Percentiles rank a stretch among this genome's conserved stretches.
phyloP scores from a whole-genome alignment of 1,140 invertebrate species.

The Proales similis region DNA sequence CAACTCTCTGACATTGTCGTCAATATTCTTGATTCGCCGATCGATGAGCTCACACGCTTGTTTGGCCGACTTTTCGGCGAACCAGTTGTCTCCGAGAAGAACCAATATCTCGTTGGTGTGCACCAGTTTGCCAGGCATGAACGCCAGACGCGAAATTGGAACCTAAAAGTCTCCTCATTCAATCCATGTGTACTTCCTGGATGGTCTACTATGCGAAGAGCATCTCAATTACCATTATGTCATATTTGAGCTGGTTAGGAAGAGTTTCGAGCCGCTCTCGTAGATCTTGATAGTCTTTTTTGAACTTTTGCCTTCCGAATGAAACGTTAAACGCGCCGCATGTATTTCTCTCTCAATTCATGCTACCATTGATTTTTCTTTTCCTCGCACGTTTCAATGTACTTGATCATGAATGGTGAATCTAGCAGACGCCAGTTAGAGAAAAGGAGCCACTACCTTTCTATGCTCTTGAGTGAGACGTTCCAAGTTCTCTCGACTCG shows the following conservation, averaged over 20 bases:
- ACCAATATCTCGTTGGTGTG: constrained; percentile 68
- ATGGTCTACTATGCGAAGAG: not conserved
- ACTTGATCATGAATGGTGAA: too few relatives aligned
- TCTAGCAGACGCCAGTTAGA: too few relatives aligned
- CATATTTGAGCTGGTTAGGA: constrained; percentile 50
- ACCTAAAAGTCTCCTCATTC: constrained; percentile 49
- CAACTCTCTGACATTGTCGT: constrained; percentile 12
- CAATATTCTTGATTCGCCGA: constrained; percentile 59
- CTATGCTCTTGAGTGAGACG: too few relatives aligned
- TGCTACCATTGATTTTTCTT: too few relatives aligned
- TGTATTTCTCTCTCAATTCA: too few relatives aligned
- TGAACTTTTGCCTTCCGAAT: constrained; percentile 50
- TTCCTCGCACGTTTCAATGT: too few relatives aligned
- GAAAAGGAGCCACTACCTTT: too few relatives aligned
- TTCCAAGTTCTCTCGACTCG: too few relatives aligned
- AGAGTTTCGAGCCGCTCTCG: constrained; percentile 46
- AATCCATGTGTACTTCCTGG: not conserved
- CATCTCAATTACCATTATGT: constrained; percentile 50
- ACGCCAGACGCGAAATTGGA: constrained; percentile 61
- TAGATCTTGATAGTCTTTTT: constrained; percentile 49
- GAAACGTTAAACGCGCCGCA: too few relatives aligned
- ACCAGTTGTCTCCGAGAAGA: constrained; percentile 64
- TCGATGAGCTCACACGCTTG: constrained; percentile 61
- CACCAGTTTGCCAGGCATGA: constrained; percentile 63
- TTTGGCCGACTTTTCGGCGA: constrained; percentile 62